Evolutionary conservation across 2,797 vertebrate genomes (phyloP), one percentile per base, ranked within the genome.

Genomic region (Dendrocincla fuliginosa): DNA sequence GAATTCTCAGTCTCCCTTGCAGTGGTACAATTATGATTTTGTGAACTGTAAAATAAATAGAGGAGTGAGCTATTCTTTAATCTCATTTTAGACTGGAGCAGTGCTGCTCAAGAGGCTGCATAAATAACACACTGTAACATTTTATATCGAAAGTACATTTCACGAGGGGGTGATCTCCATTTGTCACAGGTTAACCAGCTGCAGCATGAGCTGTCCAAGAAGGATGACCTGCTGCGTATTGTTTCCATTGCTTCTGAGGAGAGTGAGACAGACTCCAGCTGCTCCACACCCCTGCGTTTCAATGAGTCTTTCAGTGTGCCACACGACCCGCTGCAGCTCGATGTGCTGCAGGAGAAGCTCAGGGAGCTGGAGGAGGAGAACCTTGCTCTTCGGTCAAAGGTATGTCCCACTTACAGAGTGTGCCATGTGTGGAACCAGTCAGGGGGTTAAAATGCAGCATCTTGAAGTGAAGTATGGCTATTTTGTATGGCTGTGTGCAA

Each of bases 321-420:
- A 5, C 97, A 98, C 0, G 98, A 99, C 1, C 98, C 99, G 35
- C 81, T 98, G 95, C 99, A 99, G 95, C 97, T 99, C 98, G 99
- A 99, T 97, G 97, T 96, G 59, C 97, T 99, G 93, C 99, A 99
- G 77, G 97, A 98, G 86, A 99, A 99, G 90, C 98, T 99, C 81
- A 98, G 98, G 84, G 99, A 99, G 20, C 96, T 99, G 96, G 99
- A 99, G 94, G 99, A 99, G 95, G 99, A 99, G 96, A 99, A 99
- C 97, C 93, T 98, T 85, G 83, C 97, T 6, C 98, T 99, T 89
- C 98, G 99, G 83, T 98, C 98, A 2, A 99, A 99, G 99, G 99
- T 99, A 95, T 32, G 0, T 42, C 60, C 0, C 0, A 6, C 37
- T 32, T 28, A 15, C 2, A 6, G 42, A 2, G 2, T 46, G 5